Evolutionary conservation across 1,140 invertebrate genomes (phyloP).

Genomic region (Heliconius eleuchia): DNA sequence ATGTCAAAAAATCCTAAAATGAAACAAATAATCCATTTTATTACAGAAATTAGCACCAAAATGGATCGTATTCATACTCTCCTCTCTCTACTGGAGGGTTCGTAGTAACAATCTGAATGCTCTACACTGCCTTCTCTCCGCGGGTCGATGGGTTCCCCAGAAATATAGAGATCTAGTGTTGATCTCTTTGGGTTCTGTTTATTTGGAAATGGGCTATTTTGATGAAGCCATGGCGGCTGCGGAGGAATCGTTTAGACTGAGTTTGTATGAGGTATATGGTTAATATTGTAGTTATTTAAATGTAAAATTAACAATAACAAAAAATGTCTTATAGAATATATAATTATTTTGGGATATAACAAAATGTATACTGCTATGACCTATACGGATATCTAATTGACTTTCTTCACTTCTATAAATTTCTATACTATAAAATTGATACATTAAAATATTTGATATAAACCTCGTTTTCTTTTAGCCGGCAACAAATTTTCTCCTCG

Average conservation of each 20-base stretch:
- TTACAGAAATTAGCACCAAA: conserved; percentile 85
- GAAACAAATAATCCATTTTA: conserved; percentile 12
- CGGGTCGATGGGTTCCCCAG: conserved; percentile 77
- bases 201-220: conserved; percentile 84
- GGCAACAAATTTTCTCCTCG: conserved; percentile 86
- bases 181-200: conserved; percentile 84
- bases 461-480: conserved; percentile 76
- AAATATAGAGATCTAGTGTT: conserved; percentile 82
- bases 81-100: conserved; percentile 87
- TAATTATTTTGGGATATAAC: no score
- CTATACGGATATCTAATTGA: no score
- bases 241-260: conserved; percentile 82
- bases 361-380: no score
- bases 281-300: no score
- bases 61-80: conserved; percentile 84
- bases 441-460: no score
- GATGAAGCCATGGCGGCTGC: conserved; percentile 83
- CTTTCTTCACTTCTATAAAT: no score
- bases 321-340: no score
- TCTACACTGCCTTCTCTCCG: conserved; percentile 84
- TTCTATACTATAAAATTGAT: no score
- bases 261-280: conserved; percentile 83
- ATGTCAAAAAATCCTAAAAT: no score
- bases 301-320: no score
- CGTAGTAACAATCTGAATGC: conserved; percentile 84